phyloP scores from a whole-genome alignment of 1,140 invertebrate species.

The Brachionus rubens region DNA sequence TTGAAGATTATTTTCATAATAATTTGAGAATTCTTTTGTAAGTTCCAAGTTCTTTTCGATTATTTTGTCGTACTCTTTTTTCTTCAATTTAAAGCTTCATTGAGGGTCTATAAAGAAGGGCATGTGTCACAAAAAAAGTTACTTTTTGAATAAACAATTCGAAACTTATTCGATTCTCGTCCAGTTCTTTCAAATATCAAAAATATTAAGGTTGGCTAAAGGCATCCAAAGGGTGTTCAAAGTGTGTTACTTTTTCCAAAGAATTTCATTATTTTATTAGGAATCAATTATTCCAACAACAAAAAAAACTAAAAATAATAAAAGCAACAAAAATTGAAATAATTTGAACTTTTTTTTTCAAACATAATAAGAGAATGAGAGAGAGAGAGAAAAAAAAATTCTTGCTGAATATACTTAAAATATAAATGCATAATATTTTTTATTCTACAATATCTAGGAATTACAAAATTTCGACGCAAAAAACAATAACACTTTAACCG shows the following conservation, averaged over 20 bases:
- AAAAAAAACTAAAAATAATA: too few relatives aligned
- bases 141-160: slow-evolving; percentile 31
- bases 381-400: too few relatives aligned
- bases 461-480: too few relatives aligned
- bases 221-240: neutral
- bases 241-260: slow-evolving; percentile 16
- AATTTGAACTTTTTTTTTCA: slow-evolving; percentile 15
- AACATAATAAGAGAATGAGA: too few relatives aligned
- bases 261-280: slow-evolving; percentile 26
- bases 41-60: slow-evolving; percentile 19
- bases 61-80: slow-evolving; percentile 38
- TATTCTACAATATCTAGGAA: too few relatives aligned
- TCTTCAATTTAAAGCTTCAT: neutral
- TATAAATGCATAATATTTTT: too few relatives aligned
- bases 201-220: neutral
- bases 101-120: neutral
- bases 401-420: too few relatives aligned
- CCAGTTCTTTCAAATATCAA: neutral
- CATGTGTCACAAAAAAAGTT: neutral
- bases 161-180: slow-evolving; percentile 9
- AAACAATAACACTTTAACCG: too few relatives aligned
- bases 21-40: slow-evolving; percentile 25
- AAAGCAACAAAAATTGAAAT: slow-evolving; percentile 14
- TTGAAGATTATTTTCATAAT: slow-evolving; percentile 36
- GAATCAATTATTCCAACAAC: slow-evolving; percentile 27